Evolutionary conservation across 2,797 vertebrate species (phyloP), one percentile per base, ranked within the genome.

Genomic region (Pipistrellus nathusii): DNA sequence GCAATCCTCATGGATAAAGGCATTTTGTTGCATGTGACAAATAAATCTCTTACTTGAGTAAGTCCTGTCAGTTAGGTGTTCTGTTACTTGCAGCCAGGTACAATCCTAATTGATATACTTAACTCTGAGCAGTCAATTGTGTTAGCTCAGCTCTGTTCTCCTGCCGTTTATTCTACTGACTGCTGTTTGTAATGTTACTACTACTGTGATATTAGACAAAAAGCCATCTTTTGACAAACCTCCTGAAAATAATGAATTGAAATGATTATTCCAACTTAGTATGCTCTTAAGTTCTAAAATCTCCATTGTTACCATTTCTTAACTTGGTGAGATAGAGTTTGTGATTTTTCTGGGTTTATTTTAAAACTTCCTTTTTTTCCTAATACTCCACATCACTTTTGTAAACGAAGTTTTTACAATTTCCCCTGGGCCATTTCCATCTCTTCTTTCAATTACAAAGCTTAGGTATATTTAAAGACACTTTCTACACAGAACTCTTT

Each of bases 361-460:
- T 77, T 48, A 75, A 96, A 84, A 81, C 5, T 3, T 62, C 14
- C 14, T 69, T 88, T 66, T 73, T 72, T 94, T 85, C 72, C n/a
- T 55, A 25, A 85, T 27, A 48, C 2, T 27, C 35, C 13, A 8
- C 13, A 8, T 91, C 73, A 76, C 35, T 87, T 86, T 90, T 11
- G 18, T 83, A 84, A 80, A 80, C 3, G 35, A 85, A 86, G 25
- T 80, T 81, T 73, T 93, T 53, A 78, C 3, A 44, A 1, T 46
- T 51, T 77, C 35, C 44, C n/a, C 8, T 69, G 30, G 66, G 4
- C 69, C 73, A 20, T 15, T 87, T 77, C 46, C 18, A 41, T 59
- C 55, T 71, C 46, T 30, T 87, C 83, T 73, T 95, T 82, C 71
- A 71, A 62, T 91, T 27, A 89, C 62, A 62, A 95, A 92, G 44